phyloP scores from a whole-genome alignment of 35 echinoderm and acorn worm species.

The Diadema setosum region DNA sequence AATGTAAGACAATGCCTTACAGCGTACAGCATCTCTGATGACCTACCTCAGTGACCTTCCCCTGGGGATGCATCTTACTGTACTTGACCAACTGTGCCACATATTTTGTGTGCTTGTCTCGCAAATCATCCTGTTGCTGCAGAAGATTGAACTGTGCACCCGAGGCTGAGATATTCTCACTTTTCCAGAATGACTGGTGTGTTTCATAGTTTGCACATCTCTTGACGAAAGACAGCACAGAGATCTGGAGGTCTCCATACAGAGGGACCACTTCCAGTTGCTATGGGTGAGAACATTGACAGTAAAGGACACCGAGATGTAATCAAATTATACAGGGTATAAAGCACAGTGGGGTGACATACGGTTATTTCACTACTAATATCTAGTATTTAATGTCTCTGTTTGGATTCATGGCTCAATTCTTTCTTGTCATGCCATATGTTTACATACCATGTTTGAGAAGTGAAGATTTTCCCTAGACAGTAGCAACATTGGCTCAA shows the following conservation, averaged over 20 bases:
- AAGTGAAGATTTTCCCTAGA: too few species aligned
- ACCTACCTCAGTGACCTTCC: not conserved
- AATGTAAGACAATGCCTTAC: too few species aligned
- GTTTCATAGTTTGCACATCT: constrained; percentile 76
- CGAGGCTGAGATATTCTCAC: not conserved
- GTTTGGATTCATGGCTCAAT: too few species aligned
- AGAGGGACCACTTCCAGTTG: constrained; percentile 83
- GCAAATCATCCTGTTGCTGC: constrained; percentile 13
- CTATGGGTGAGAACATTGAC: not conserved
- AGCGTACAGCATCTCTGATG: too few species aligned
- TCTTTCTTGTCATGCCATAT: too few species aligned
- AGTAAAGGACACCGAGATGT: too few species aligned
- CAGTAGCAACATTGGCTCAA: too few species aligned
- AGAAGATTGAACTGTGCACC: constrained; percentile 79
- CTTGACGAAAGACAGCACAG: constrained; percentile 73
- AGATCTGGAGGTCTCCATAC: constrained; percentile 85
- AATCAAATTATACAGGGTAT: too few species aligned
- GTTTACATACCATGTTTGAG: too few species aligned
- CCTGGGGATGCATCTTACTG: constrained; percentile 41
- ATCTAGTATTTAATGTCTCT: too few species aligned
- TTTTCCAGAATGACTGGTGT: constrained; percentile 74
- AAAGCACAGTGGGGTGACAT: too few species aligned
- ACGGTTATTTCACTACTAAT: too few species aligned
- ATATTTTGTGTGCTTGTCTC: constrained; percentile 68
- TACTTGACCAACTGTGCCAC: constrained; percentile 73